A percentile compares a stretch with the other conserved stretches of the same genome.
phyloP scores from a whole-genome alignment of 1,140 invertebrate genomes.

The Drosophila pandora region DNA sequence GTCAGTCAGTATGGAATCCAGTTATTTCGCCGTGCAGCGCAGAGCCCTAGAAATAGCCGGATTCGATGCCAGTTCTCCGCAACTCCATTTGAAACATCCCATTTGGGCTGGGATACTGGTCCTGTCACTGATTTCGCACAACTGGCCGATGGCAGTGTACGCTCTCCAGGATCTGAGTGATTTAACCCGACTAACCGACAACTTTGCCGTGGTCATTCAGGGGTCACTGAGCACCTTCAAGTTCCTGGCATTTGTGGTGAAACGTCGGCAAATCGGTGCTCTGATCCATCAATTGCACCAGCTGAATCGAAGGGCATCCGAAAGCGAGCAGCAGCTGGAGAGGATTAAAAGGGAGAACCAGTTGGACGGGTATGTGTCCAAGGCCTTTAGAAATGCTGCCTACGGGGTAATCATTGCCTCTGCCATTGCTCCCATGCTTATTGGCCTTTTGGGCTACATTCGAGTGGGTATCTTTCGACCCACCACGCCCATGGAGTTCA shows the following conservation, averaged over 20 bases:
- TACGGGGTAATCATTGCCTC: constrained; percentile 26
- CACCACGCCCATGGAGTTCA: constrained; percentile 55
- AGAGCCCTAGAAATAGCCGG: constrained; percentile 47
- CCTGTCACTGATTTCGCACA: constrained; percentile 35
- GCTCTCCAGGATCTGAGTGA: constrained; percentile 35
- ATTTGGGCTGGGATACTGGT: constrained; percentile 37
- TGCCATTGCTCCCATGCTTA: constrained; percentile 19
- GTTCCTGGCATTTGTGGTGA: constrained; percentile 27
- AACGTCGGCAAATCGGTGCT: constrained; percentile 13
- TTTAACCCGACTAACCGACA: constrained; percentile 29
- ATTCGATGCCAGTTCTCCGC: constrained; percentile 17
- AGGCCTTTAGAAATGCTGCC: constrained; percentile 31
- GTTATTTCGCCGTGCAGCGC: constrained; percentile 47
- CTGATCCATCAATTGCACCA: constrained; percentile 32
- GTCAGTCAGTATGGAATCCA: constrained; percentile 27
- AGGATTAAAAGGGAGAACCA: constrained; percentile 30
- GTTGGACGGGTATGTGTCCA: constrained; percentile 32
- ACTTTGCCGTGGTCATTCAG: constrained; percentile 40
- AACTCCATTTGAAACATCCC: constrained; percentile 26
- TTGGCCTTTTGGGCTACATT: constrained; percentile 17
- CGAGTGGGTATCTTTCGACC: constrained; percentile 13
- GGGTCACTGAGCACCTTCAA: constrained; percentile 40
- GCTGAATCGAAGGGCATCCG: constrained; percentile 19
- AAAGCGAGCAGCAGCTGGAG: neutral
- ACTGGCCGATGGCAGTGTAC: constrained; percentile 46